Percentiles rank a stretch among this genome's conserved stretches.
Conservation (phyloP, 2,888 invertebrate genomes). For the Chouioia cunea region DNA sequence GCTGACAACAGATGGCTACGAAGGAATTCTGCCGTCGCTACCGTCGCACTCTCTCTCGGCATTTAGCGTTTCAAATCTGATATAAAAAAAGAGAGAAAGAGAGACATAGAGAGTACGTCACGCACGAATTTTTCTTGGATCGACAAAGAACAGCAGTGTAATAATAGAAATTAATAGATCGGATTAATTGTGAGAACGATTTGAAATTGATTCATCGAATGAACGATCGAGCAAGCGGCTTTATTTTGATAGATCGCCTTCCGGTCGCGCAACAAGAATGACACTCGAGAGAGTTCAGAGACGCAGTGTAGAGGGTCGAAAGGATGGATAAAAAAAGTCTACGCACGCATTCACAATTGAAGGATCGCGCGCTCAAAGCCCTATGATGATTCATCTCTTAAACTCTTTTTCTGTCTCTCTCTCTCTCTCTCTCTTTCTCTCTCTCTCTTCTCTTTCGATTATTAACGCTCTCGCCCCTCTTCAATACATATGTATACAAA, state of each 20-base stretch:
- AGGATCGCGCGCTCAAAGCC: constrained; percentile 37
- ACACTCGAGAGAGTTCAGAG: constrained; percentile 5
- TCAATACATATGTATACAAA: constrained; percentile 66
- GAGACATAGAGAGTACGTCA: too few species aligned
- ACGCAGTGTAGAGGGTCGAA: not conserved
- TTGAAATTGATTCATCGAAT: too few species aligned
- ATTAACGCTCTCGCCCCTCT: constrained; percentile 55
- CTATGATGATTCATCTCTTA: constrained; percentile 64
- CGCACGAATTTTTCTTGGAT: too few species aligned
- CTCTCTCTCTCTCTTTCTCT: not conserved
- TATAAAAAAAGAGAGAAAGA: not conserved
- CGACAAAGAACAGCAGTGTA: too few species aligned
- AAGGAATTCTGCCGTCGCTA: constrained; percentile 35
- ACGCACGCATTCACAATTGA: constrained; percentile 12
- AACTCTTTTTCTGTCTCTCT: constrained; percentile 50
- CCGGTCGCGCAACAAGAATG: constrained; percentile 4
- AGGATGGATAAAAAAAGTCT: constrained; percentile 1
- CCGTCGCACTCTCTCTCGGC: constrained; percentile 12
- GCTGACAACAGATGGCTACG: constrained; percentile 56
- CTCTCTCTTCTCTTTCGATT: constrained; percentile 51
- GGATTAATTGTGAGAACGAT: too few species aligned
- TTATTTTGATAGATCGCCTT: constrained; percentile 44
- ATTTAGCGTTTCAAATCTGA: constrained; percentile 24
- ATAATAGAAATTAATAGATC: too few species aligned
- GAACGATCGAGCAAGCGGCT: constrained; percentile 42